Percentiles rank a stretch among this genome's conserved stretches.
phyloP scores from a whole-genome alignment of 2,888 invertebrate species.

The Papilio elwesi region DNA sequence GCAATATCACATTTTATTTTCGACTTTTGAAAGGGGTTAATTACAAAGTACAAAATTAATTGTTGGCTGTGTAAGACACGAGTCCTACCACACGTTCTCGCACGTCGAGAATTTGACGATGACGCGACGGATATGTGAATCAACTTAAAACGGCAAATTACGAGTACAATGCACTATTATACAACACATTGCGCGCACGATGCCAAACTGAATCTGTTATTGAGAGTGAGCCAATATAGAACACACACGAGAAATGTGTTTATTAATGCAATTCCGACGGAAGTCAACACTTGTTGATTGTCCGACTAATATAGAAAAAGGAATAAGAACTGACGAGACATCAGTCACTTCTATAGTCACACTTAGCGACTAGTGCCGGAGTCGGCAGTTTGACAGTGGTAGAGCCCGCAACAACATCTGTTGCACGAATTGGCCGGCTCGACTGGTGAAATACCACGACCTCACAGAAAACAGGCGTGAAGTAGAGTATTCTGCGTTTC shows the following conservation, averaged over 20 bases:
- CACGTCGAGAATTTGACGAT: too few relatives aligned
- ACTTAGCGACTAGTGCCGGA: too few relatives aligned
- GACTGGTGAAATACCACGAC: too few relatives aligned
- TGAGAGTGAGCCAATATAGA: slow-evolving; percentile 18
- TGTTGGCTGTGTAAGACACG: background rate
- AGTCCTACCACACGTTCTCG: background rate
- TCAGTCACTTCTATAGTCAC: too few relatives aligned
- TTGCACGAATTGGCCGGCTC: too few relatives aligned
- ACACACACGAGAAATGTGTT: slow-evolving; percentile 17
- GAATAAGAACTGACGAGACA: background rate
- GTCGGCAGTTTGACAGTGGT: too few relatives aligned
- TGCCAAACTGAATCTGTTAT: slow-evolving; percentile 14
- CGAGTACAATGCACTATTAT: slow-evolving; percentile 20
- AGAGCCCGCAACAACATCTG: too few relatives aligned
- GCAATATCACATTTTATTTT: too few relatives aligned
- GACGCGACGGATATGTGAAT: slow-evolving; percentile 6
- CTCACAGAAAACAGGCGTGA: too few relatives aligned
- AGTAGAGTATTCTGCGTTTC: too few relatives aligned
- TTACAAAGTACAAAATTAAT: background rate
- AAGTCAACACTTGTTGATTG: slow-evolving; percentile 11
- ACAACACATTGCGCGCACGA: background rate
- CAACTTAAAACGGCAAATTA: slow-evolving; percentile 14
- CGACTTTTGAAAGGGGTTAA: too few relatives aligned
- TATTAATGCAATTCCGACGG: slow-evolving; percentile 12
- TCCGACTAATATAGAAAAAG: background rate